Evolutionary conservation across 2,113 vertebrate species (phyloP), one percentile per base, ranked within the genome.

Genomic region (Spheniscus mendiculus): DNA sequence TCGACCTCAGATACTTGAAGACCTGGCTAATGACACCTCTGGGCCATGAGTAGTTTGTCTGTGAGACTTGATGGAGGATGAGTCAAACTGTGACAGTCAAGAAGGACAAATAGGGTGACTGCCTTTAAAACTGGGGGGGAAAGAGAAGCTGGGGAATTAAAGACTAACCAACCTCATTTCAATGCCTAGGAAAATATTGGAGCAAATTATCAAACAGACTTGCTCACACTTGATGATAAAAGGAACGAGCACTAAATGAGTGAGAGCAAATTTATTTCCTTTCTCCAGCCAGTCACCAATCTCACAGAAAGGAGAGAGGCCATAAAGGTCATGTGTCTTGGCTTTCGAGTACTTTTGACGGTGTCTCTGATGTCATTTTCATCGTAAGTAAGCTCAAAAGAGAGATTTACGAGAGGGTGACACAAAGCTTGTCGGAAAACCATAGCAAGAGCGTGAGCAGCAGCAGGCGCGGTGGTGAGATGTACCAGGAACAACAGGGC

Each of bases 381-480:
- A 61, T 61, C 34, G 3, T 49, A 73, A 83, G 49, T 45, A 53
- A 86, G 38, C 58, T 69, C 62, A 27, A 59, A 76, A 69, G 40
- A 53, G 36, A 69, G 42, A 79, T 85, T 90, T 76, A 65, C 0
- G 11, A 59, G 74, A 53, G 42, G 11, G 30, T 86, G 71, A 80
- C 67, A 56, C 26, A 52, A 65, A 61, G 9, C 58, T 80, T 61
- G 26, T 59, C 5, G 2, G 32, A 50, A 73, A 81, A 91, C 6
- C 0, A 0, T 11, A 56, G 23, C 67, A 66, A 59, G 67, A 92
- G 32, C 22, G 13, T 15, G 32, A 76, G 30, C 4, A 3, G 69
- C 79, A 71, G 50, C 4, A 1, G 61, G 42, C 0, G 0, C 3
- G 1, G 74, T 11, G 83, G 47, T 2, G 5, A 83, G 42, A 77